These are phyloP conservation scores for Plagodis dolabraria DNA, from an alignment of 2,888 invertebrate genomes.

Conservation along the genomic window DNA sequence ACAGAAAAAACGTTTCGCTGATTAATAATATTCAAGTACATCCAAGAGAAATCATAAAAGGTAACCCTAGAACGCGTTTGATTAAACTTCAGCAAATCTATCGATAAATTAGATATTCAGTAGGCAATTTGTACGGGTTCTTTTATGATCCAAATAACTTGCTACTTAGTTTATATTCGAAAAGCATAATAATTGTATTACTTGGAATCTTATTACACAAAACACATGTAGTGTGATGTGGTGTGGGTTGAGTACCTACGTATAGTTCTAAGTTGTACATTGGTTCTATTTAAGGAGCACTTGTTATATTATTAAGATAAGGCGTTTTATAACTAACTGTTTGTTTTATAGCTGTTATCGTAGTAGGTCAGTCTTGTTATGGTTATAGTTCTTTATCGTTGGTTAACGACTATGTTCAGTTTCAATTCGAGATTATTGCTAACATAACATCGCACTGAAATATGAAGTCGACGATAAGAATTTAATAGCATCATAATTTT, in stretches of 20 bases:
- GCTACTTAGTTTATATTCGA: too few relatives aligned
- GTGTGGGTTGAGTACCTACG: background rate
- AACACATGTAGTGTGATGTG: too few relatives aligned
- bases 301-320: constrained; percentile 66
- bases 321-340: constrained; percentile 55
- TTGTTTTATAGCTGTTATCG: constrained; percentile 63
- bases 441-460: constrained; percentile 21
- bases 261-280: constrained; percentile 32
- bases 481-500: constrained; percentile 47
- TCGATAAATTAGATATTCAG: too few relatives aligned
- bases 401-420: constrained; percentile 54
- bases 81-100: too few relatives aligned
- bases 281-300: constrained; percentile 60
- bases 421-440: constrained; percentile 55
- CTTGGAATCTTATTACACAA: too few relatives aligned
- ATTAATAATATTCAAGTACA: constrained; percentile 5
- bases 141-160: too few relatives aligned
- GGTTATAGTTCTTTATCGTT: constrained; percentile 62
- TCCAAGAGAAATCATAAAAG: background rate
- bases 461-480: constrained; percentile 41
- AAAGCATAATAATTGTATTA: too few relatives aligned
- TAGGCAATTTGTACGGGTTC: too few relatives aligned
- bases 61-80: too few relatives aligned
- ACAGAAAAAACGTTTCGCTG: constrained; percentile 33
- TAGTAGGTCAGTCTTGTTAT: constrained; percentile 65